Evolutionary conservation across 2,888 invertebrate genomes (phyloP).

Genomic region (Amiota mariae): DNA sequence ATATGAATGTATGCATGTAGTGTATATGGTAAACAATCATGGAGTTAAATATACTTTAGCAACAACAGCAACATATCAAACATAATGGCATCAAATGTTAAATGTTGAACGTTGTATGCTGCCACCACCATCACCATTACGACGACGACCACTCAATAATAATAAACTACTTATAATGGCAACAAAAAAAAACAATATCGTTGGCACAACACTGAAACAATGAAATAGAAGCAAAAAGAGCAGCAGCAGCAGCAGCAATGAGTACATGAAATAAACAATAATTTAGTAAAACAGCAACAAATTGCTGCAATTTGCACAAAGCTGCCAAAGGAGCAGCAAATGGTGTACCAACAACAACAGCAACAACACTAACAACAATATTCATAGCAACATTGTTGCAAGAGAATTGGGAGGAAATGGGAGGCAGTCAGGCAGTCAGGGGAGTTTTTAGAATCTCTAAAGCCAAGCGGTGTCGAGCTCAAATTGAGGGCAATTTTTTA

Average conservation of each 20-base stretch:
- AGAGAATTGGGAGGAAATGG: neutral
- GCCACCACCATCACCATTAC: neutral
- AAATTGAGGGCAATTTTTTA: conserved; percentile 64
- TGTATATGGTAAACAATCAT: too few relatives aligned
- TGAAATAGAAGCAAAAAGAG: conserved; percentile 33
- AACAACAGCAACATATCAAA: neutral
- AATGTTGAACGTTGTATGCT: neutral
- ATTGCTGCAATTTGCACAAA: conserved; percentile 67
- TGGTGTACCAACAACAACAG: conserved; percentile 28
- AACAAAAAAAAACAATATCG: neutral
- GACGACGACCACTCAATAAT: conserved; percentile 25
- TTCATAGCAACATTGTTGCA: neutral
- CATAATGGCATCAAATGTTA: neutral
- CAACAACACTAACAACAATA: conserved; percentile 38
- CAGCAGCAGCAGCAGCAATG: conserved; percentile 31
- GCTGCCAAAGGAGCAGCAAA: conserved; percentile 53
- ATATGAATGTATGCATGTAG: too few relatives aligned
- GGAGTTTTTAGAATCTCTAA: neutral
- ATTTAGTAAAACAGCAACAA: conserved; percentile 68
- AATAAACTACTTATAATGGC: conserved; percentile 13
- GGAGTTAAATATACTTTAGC: neutral
- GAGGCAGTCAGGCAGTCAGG: too few relatives aligned
- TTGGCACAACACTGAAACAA: neutral
- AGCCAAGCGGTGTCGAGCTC: conserved; percentile 33
- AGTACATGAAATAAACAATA: conserved; percentile 65